Percentiles rank a stretch among this genome's conserved stretches.
These are phyloP conservation scores for Hetaerina americana DNA, from an alignment of 1,140 invertebrate genomes.

Conservation along the genomic window DNA sequence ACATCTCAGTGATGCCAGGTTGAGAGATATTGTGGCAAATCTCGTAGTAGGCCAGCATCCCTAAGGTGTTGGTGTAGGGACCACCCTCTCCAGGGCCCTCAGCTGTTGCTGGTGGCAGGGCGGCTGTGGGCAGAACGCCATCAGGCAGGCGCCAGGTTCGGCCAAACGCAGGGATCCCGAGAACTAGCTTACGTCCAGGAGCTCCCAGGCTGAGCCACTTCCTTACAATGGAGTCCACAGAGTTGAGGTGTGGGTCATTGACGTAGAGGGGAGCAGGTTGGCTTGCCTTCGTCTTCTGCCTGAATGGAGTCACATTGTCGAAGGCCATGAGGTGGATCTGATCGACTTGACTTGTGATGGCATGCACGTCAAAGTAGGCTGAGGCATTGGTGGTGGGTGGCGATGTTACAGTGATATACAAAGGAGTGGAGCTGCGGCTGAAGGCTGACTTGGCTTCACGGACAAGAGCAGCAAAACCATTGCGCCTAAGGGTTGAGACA, in stretches of 20 bases:
- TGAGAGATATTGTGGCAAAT: constrained; percentile 29
- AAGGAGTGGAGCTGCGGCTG: constrained; percentile 38
- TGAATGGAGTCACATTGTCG: constrained; percentile 60
- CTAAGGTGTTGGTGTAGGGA: constrained; percentile 54
- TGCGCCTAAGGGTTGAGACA: constrained; percentile 25
- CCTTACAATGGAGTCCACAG: constrained; percentile 16
- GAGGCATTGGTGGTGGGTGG: constrained; percentile 68
- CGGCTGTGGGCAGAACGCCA: constrained; percentile 53
- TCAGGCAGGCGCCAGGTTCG: constrained; percentile 66
- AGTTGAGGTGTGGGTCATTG: background rate
- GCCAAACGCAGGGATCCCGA: constrained; percentile 70
- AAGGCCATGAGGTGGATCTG: constrained; percentile 65
- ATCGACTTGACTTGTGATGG: constrained; percentile 58
- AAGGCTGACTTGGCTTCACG: constrained; percentile 52
- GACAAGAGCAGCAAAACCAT: constrained; percentile 58
- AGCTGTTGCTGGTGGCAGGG: constrained; percentile 54
- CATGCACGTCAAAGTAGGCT: constrained; percentile 57
- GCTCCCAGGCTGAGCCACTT: constrained; percentile 48
- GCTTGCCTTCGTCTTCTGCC: constrained; percentile 61
- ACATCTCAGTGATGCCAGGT: constrained; percentile 8
- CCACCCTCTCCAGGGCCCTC: constrained; percentile 49
- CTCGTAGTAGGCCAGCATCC: constrained; percentile 68
- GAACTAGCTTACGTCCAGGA: constrained; percentile 57
- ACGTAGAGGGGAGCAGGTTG: constrained; percentile 54
- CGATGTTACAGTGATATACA: constrained; percentile 50